Percentiles rank a stretch among this genome's conserved stretches.
Evolutionary conservation across 2,888 invertebrate species (phyloP).

Genomic region (Cephus nigrinus): DNA sequence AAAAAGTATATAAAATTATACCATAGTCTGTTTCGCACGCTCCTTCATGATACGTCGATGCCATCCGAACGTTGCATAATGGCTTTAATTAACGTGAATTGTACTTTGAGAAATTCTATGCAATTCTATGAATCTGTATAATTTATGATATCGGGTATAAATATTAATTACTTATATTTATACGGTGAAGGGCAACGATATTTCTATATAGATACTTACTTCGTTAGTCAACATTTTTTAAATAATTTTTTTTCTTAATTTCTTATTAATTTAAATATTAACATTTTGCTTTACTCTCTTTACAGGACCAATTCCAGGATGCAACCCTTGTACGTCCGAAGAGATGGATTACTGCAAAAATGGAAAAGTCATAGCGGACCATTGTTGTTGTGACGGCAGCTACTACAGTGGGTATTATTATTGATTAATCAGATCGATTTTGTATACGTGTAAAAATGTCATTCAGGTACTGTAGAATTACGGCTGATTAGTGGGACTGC

Average conservation of each 20-base stretch:
- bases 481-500: neutral
- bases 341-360: constrained; percentile 75
- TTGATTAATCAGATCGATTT: neutral
- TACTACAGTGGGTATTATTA: constrained; percentile 67
- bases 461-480: neutral
- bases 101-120: neutral
- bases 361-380: constrained; percentile 71
- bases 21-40: neutral
- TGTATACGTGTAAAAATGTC: neutral
- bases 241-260: neutral
- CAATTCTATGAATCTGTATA: neutral
- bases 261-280: neutral
- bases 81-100: neutral
- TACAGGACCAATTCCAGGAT: constrained; percentile 69
- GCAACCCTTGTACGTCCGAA: constrained; percentile 72
- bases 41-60: neutral
- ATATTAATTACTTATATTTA: neutral
- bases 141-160: neutral
- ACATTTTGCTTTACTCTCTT: constrained; percentile 14
- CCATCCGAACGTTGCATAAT: neutral
- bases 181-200: neutral
- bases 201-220: neutral
- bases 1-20: neutral
- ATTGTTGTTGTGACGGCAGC: constrained; percentile 73
- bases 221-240: neutral